Evolutionary conservation across 2,888 invertebrate genomes (phyloP).

Genomic region (Metallyticus violacea): DNA sequence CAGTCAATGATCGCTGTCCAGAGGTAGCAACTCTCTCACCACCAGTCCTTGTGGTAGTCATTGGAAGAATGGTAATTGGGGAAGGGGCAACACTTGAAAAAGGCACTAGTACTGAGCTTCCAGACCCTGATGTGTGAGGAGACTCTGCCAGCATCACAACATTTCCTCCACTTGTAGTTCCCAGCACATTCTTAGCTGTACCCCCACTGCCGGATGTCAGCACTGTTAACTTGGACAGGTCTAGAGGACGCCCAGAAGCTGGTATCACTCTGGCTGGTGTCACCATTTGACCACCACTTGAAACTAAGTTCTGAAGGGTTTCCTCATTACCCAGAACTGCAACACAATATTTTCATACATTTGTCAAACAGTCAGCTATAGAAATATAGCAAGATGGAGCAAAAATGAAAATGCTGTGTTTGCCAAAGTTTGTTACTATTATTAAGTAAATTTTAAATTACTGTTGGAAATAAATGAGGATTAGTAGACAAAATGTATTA

Average conservation of each 20-base stretch:
- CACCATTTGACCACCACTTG: not conserved
- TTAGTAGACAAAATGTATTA: not conserved
- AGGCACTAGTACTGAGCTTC: constrained; percentile 25
- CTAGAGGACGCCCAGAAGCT: constrained; percentile 37
- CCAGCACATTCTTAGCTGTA: constrained; percentile 36
- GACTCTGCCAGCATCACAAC: constrained; percentile 39
- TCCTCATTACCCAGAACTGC: constrained; percentile 22
- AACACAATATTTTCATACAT: constrained; percentile 8
- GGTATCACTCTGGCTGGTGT: constrained; percentile 22
- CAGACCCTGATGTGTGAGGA: not conserved
- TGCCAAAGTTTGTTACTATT: no score
- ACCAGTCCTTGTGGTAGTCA: not conserved
- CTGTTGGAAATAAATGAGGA: not conserved
- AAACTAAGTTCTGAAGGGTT: not conserved
- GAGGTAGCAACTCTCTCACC: no score
- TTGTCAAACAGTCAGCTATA: not conserved
- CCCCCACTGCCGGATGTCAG: constrained; percentile 25
- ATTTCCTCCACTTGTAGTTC: constrained; percentile 37
- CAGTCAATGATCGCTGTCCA: constrained; percentile 14
- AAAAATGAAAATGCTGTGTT: not conserved
- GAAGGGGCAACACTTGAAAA: constrained; percentile 20
- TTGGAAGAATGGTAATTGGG: constrained; percentile 27
- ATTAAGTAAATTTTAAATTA: no score
- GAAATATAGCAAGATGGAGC: not conserved
- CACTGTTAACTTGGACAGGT: constrained; percentile 38